Evolutionary conservation across 2,797 vertebrate species (phyloP).

Genomic region (Stomatorhinus walkeri): DNA sequence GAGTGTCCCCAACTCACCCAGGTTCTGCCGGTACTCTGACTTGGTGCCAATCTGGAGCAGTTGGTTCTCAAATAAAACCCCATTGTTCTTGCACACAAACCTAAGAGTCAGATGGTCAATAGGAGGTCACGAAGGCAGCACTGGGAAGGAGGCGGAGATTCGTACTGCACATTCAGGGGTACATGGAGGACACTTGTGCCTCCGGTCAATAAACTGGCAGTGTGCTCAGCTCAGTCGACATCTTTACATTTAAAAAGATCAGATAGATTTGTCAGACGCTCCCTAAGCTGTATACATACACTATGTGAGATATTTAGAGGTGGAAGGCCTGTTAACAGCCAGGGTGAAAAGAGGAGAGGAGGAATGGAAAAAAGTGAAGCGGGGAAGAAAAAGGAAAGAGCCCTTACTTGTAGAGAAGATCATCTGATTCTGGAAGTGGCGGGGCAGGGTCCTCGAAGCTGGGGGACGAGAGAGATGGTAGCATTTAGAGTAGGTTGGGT

Average conservation of each 20-base stretch:
- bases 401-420: slow-evolving; percentile 90
- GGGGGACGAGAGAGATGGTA: slow-evolving; percentile 48
- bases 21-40: slow-evolving; percentile 86
- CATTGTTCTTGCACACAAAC: slow-evolving; percentile 91
- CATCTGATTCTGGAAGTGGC: slow-evolving; percentile 85
- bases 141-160: not conserved
- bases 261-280: not conserved
- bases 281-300: not conserved
- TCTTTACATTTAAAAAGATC: not conserved
- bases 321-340: not conserved
- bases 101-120: slow-evolving; percentile 41
- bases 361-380: not conserved
- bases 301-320: not conserved
- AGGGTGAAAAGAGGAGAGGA: not conserved
- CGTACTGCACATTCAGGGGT: not conserved
- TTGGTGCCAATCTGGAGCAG: slow-evolving; percentile 87
- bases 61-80: slow-evolving; percentile 88
- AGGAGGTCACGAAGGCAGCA: not conserved
- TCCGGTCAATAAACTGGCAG: not conserved
- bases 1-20: slow-evolving; percentile 60
- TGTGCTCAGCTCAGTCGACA: not conserved
- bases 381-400: not conserved
- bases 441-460: slow-evolving; percentile 72
- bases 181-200: not conserved
- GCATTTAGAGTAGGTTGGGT: slow-evolving; percentile 55